A percentile compares a stretch with the other conserved stretches of the same genome.
These are phyloP conservation scores for Tigriopus californicus DNA, from an alignment of 2,888 invertebrate species.

Conservation along the genomic window DNA sequence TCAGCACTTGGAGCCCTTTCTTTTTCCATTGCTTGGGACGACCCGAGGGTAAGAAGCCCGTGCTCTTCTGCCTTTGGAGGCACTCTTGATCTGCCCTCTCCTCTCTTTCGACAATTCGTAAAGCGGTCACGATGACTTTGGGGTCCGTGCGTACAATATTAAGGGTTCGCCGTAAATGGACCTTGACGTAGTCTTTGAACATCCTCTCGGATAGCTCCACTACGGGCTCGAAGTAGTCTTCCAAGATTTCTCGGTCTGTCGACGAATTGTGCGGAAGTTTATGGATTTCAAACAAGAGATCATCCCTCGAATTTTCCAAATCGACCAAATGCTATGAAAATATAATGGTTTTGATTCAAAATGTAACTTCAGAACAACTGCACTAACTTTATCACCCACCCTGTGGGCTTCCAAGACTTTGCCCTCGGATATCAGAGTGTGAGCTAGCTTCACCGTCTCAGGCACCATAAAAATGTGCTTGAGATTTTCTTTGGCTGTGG, in stretches of 20 bases:
- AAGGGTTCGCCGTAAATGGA: slow-evolving; percentile 70
- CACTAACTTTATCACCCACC: slow-evolving; percentile 34
- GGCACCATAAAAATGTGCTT: slow-evolving; percentile 69
- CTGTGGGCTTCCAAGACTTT: slow-evolving; percentile 87
- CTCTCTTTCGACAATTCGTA: slow-evolving; percentile 89
- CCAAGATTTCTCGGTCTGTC: slow-evolving; percentile 74
- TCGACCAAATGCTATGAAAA: slow-evolving; percentile 44
- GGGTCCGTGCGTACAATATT: slow-evolving; percentile 88
- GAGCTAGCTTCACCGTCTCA: slow-evolving; percentile 64
- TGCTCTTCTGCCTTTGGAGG: slow-evolving; percentile 46
- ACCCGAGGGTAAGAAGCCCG: slow-evolving; percentile 80
- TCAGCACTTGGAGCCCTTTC: slow-evolving; percentile 36
- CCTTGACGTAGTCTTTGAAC: slow-evolving; percentile 64
- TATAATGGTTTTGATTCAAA: no score
- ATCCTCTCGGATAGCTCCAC: slow-evolving; percentile 67
- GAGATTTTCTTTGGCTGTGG: slow-evolving; percentile 86
- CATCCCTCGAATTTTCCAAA: slow-evolving; percentile 88
- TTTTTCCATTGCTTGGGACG: slow-evolving; percentile 79
- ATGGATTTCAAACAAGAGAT: slow-evolving; percentile 33
- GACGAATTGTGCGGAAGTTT: slow-evolving; percentile 22
- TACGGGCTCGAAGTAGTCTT: slow-evolving; percentile 90
- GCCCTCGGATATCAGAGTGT: slow-evolving; percentile 81
- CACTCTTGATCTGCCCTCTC: slow-evolving; percentile 73
- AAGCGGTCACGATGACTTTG: slow-evolving; percentile 80
- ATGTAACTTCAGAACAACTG: no score